These are phyloP conservation scores for Aspidiotus destructor DNA, from an alignment of 2,888 invertebrate species.

Conservation along the genomic window DNA sequence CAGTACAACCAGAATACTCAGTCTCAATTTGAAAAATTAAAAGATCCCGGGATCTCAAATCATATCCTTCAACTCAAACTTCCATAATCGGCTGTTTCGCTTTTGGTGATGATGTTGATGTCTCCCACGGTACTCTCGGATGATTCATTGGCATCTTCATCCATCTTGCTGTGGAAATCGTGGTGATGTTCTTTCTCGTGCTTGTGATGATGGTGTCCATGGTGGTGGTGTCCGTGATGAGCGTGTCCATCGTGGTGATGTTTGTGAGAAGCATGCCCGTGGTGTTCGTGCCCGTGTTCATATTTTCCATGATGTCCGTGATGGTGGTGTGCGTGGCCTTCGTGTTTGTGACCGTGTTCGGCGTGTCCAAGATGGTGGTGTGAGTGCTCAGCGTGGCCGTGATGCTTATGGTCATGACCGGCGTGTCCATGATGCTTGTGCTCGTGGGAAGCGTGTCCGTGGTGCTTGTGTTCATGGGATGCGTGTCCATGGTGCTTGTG, in stretches of 20 bases:
- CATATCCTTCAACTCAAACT: no score
- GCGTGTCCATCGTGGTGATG: conserved; percentile 37
- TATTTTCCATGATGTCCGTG: conserved; percentile 34
- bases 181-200: conserved; percentile 13
- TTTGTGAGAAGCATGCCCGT: conserved; percentile 37
- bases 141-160: no score
- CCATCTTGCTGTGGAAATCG: no score
- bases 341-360: not conserved
- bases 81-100: no score
- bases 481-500: conserved; percentile 34
- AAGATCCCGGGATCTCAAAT: no score
- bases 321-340: conserved; percentile 36
- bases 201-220: conserved; percentile 33
- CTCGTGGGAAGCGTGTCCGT: conserved; percentile 34
- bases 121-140: no score
- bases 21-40: no score
- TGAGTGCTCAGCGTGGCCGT: conserved; percentile 33
- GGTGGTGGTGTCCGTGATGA: conserved; percentile 34
- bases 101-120: no score
- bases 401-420: conserved; percentile 34
- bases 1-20: no score
- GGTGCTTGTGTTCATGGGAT: conserved; percentile 34
- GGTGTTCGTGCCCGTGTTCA: conserved; percentile 11
- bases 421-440: conserved; percentile 34
- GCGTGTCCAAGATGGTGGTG: conserved; percentile 33